Base-by-base conservation (phyloP, 2,113 vertebrate species). In the Anguilla japonica region DNA sequence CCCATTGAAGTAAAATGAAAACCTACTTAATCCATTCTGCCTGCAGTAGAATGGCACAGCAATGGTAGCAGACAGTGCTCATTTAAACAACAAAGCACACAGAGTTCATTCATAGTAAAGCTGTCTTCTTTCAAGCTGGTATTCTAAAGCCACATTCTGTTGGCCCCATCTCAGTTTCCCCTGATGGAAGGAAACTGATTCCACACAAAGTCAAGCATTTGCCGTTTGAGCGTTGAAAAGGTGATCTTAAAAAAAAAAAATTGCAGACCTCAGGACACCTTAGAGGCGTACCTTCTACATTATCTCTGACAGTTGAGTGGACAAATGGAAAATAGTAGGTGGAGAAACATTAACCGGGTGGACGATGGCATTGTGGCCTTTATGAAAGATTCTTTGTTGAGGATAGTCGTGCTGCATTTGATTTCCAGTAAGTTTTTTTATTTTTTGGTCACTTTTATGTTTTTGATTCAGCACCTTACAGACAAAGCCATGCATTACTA, bases 11-110 rank as follows among this genome's bases (percentile, higher is more conserved):
- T 89, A 96, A 94, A 96, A 97, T 96, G 96, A 96, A 97, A 97
- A 97, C 95, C 95, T 95, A 96, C 95, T 97, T 97, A 97, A 97
- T 97, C 94, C 95, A 95, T 94, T 94, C 91, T 91, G 93, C 95
- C 92, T 91, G 92, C 92, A 89, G 88, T 95, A 95, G 94, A 96
- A 94, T 94, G 94, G 95, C 94, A 95, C 95, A 95, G 88, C 95
- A 95, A 94, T 92, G 92, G 95, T 95, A 97, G 97, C 97, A 98
- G 97, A 98, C 96, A 99, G 96, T 96, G 95, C 96, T 97, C 97
- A 98, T 98, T 98, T 98, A 97, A 98, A 97, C 95, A 97, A 99
- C 98, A 98, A 98, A 97, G 97, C 95, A 95, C 94, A 96, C 94
- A 95, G 97, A 97, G 95, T 85, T 96, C 95, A 98, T 98, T 99